Evolutionary conservation across 2,888 invertebrate genomes (phyloP).

Genomic region (Lottia scabra): DNA sequence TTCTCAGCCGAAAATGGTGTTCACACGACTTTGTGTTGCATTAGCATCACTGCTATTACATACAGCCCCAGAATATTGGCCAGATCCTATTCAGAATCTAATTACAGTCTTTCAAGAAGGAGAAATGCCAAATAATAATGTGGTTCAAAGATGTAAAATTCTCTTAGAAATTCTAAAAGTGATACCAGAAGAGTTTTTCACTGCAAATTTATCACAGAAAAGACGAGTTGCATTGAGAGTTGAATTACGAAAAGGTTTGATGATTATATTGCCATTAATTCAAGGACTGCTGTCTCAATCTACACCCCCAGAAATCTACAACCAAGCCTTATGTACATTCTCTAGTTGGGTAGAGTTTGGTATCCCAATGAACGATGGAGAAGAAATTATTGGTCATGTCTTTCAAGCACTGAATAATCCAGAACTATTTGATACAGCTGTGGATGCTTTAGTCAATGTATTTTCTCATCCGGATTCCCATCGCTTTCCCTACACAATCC

Average conservation of each 20-base stretch:
- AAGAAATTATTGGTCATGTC: slow-evolving; percentile 61
- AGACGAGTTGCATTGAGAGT: slow-evolving; percentile 52
- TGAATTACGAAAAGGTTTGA: slow-evolving; percentile 56
- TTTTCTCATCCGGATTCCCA: slow-evolving; percentile 76
- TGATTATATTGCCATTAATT: slow-evolving; percentile 63
- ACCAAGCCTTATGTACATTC: slow-evolving; percentile 66
- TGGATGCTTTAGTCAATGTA: slow-evolving; percentile 76
- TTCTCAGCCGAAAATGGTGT: slow-evolving; percentile 85
- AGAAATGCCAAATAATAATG: slow-evolving; percentile 74
- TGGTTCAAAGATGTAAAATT: slow-evolving; percentile 76
- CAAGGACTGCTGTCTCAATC: slow-evolving; percentile 50
- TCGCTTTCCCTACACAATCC: slow-evolving; percentile 74
- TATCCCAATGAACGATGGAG: slow-evolving; percentile 70
- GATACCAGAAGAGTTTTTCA: slow-evolving; percentile 81
- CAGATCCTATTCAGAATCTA: slow-evolving; percentile 81
- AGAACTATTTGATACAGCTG: slow-evolving; percentile 74
- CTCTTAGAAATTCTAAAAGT: slow-evolving; percentile 87
- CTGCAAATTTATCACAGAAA: slow-evolving; percentile 52
- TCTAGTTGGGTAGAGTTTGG: slow-evolving; percentile 76
- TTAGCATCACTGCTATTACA: slow-evolving; percentile 87
- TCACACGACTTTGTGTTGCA: slow-evolving; percentile 88
- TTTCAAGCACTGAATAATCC: slow-evolving; percentile 64
- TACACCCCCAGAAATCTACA: slow-evolving; percentile 49
- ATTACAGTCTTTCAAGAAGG: slow-evolving; percentile 76
- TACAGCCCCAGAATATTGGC: slow-evolving; percentile 74